Evolutionary conservation across 2,888 invertebrate species (phyloP), one percentile per base, ranked within the genome.

Genomic region (Sinohyriopsis cumingii): DNA sequence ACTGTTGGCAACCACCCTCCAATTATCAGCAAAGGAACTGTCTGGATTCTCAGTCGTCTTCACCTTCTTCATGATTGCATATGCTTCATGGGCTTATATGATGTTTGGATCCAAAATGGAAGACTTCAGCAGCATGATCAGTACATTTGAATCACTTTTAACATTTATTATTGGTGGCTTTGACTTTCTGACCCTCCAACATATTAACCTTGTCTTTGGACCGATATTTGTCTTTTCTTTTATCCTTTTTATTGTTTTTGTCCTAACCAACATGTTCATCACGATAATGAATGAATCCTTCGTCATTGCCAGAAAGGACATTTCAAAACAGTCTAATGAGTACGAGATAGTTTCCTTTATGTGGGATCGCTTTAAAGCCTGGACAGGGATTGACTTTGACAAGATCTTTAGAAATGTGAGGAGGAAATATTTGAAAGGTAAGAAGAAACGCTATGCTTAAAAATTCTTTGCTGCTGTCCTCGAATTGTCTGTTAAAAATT

Each of bases 11-110:
- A 78, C 80, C n/a, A 90, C 90, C 0, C 78, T 90, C 45, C 77
- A 80, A 57, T 80, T 77, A n/a, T 85, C 88, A 45, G 84, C 87
- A 18, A 78, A 81, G 54, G 88, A 89, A 22, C 83, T 90, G 65
- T 84, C 87, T 3, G 88, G 89, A 19, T 91, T 91, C 75, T 82
- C 84, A 22, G 71, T 90, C 7, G 86, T 89, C 20, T 89, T 90
- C 74, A 70, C 87, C 24, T 69, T 89, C 12, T 79, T 87, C 65
- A 72, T 86, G 53, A 60, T 83, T 59, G 88, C 90, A 1, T 86
- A 82, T 72, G 84, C 84, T 1, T 76, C 78, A 22, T 77, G 85
- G 56, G 86, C 87, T 61, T 84, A 81, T 71, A 63, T 87, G 2
- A 65, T 84, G 55, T 82, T 86, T 28, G 83, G 85, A 1, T 69